Evolutionary conservation across 2,113 vertebrate genomes (phyloP).

Genomic region (Salvator merianae): DNA sequence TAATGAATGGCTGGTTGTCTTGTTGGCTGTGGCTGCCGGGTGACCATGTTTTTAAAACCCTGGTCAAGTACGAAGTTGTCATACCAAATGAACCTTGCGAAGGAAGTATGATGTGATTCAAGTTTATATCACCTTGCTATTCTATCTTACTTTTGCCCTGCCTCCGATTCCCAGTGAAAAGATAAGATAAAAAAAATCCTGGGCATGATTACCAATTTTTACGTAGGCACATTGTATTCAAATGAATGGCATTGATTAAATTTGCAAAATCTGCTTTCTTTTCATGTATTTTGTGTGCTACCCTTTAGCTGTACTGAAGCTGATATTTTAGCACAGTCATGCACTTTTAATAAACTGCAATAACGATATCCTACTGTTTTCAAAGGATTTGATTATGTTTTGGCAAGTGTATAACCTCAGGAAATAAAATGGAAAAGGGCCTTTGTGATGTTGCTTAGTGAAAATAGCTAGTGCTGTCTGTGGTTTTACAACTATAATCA

Average conservation of each 20-base stretch:
- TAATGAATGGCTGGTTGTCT: not conserved
- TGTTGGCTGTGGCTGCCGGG: not conserved
- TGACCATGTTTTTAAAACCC: too few relatives aligned
- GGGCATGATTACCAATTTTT: not conserved
- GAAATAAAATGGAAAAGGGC: slow-evolving; percentile 3
- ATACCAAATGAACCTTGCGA: not conserved
- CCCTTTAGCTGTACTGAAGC: too few relatives aligned
- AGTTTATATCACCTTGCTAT: not conserved
- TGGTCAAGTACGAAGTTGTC: not conserved
- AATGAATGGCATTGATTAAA: too few relatives aligned
- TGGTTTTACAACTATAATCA: not conserved
- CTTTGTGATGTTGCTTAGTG: not conserved
- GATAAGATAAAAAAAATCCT: not conserved
- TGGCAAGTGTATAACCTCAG: not conserved
- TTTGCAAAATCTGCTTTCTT: too few relatives aligned
- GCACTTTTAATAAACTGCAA: not conserved
- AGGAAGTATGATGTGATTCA: not conserved
- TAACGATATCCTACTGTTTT: not conserved
- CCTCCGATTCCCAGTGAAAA: not conserved
- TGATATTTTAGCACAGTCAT: not conserved
- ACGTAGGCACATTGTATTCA: not conserved
- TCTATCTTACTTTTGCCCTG: not conserved
- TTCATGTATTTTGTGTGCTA: too few relatives aligned
- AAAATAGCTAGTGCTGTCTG: rapidly evolving
- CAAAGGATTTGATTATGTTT: not conserved